A percentile compares a stretch with the other conserved stretches of the same genome.
Evolutionary conservation across 2,113 vertebrate species (phyloP).

Genomic region (Platanista minor): DNA sequence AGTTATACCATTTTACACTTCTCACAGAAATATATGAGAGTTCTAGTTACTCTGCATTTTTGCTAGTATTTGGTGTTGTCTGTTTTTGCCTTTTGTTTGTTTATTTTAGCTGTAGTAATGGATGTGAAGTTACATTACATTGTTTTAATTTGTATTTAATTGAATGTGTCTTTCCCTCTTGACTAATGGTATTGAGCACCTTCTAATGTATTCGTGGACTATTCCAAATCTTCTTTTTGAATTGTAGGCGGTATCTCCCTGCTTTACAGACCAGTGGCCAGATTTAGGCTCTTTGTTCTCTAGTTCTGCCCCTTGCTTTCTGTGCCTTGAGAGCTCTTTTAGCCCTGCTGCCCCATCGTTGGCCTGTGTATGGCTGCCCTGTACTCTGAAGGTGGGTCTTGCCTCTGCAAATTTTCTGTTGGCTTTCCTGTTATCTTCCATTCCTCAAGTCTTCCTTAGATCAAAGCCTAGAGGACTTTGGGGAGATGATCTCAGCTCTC

Average conservation of each 20-base stretch:
- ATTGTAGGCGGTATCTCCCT: not conserved
- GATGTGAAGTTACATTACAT: not conserved
- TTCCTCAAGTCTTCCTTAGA: not conserved
- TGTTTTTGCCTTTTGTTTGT: not conserved
- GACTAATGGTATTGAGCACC: not conserved
- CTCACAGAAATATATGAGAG: not conserved
- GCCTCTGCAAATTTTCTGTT: not conserved
- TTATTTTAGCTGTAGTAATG: not conserved
- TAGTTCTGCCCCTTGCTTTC: not conserved
- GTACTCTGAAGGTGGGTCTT: not conserved
- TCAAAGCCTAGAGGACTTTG: not conserved
- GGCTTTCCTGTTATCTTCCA: not conserved
- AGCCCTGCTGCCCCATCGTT: not conserved
- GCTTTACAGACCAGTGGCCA: not conserved
- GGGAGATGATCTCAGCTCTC: not conserved
- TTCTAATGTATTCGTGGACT: not conserved
- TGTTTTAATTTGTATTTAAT: constrained; percentile 5
- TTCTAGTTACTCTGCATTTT: not conserved
- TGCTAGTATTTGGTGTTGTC: not conserved
- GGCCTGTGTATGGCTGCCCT: not conserved
- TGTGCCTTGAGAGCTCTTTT: not conserved
- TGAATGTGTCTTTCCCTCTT: not conserved
- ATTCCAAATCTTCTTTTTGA: not conserved
- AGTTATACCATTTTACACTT: not conserved
- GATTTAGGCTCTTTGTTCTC: not conserved